Evolutionary conservation across 2,888 invertebrate genomes (phyloP), one percentile per base, ranked within the genome.

Genomic region (Busseola fusca): DNA sequence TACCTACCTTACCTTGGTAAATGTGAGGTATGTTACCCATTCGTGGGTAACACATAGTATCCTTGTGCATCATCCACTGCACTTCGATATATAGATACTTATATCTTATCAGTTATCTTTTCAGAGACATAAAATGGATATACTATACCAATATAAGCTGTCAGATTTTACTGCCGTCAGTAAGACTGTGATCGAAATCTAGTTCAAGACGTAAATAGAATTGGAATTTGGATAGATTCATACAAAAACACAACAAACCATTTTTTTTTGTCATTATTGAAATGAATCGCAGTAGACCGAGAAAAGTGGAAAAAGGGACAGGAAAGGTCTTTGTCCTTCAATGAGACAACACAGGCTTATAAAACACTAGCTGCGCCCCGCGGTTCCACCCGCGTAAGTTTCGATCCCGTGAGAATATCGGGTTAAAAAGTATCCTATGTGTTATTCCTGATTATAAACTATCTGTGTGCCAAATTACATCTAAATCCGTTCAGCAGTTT

Each of bases 31-130:
- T 6, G 5, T 34, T 48, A 14, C n/a, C 3, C 25, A 42, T 62
- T 16, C 6, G n/a, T 14, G 42, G 18, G 27, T 27, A 25, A 64
- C 9, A 14, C 9, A 48, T 6, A 27, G 34, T 58, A 34, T 42
- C 34, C 59, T 60, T 54, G 27, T 64, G 27, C 30, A 27, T 57
- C 18, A 60, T 30, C 7, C 18, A 59, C 48, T 59, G 59, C 25
- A 25, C 1, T 63, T 25, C 27, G 50, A 40, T 57, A 16, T 7
- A 40, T 3, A 9, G 37, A 1, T 18, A n/a, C 34, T 27, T 12
- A 18, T 37, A 45, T 14, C 21, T n/a, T n/a, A n/a, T n/a, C n/a
- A n/a, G n/a, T 66, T 37, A 37, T 16, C 9, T 57, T 27, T 48
- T 12, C 25, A 37, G 27, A 27, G n/a, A 48, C 14, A 27, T 45